phyloP scores from a whole-genome alignment of 2,888 invertebrate species.

The Apodemia mormo region DNA sequence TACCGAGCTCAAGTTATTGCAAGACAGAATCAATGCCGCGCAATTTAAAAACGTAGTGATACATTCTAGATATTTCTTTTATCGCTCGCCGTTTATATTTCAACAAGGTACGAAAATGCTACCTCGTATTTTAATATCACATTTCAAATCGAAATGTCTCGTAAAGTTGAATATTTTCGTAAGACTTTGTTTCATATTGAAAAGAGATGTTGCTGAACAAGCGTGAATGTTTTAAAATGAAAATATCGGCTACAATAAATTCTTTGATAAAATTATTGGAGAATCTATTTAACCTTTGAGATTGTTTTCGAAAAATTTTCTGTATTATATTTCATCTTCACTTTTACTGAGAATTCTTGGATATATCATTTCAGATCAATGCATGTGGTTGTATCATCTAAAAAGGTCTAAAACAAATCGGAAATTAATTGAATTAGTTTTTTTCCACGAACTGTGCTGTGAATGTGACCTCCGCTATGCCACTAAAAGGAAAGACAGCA shows the following conservation, averaged over 20 bases:
- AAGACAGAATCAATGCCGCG: slow-evolving; percentile 9
- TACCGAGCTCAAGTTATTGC: background rate
- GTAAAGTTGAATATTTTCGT: slow-evolving; percentile 17
- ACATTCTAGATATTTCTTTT: slow-evolving; percentile 5
- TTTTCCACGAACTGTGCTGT: no score
- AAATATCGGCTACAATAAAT: slow-evolving; percentile 16
- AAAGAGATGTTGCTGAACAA: slow-evolving; percentile 16
- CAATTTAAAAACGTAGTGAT: slow-evolving; percentile 6
- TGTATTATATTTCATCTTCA: background rate
- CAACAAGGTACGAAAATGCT: slow-evolving; percentile 38
- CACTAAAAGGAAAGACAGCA: no score
- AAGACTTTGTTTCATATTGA: slow-evolving; percentile 18
- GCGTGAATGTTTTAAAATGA: slow-evolving; percentile 14
- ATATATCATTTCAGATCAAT: no score
- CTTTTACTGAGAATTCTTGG: background rate
- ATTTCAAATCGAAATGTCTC: slow-evolving; percentile 30
- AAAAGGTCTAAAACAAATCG: no score
- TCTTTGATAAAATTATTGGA: slow-evolving; percentile 7
- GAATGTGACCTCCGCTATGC: no score
- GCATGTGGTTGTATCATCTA: no score
- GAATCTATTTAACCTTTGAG: slow-evolving; percentile 3
- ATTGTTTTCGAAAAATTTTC: background rate
- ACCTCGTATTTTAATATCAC: slow-evolving; percentile 38
- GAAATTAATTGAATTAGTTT: no score
- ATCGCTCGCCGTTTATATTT: slow-evolving; percentile 22